phyloP scores from a whole-genome alignment of 64 coral and sea anemone species.

The Trachythela sp. region DNA sequence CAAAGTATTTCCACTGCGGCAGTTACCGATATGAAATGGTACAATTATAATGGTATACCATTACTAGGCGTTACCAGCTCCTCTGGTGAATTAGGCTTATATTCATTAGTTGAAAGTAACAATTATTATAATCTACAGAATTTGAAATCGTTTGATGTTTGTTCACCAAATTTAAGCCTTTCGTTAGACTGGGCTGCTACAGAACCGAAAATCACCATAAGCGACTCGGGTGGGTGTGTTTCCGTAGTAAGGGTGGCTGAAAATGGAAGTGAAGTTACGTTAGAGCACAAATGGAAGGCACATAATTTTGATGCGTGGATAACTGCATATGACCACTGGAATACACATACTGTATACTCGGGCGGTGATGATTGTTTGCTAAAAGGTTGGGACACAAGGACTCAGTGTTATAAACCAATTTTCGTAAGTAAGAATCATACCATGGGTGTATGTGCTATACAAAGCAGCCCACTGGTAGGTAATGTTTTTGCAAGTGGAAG shows the following conservation, averaged over 20 bases:
- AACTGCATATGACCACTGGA: background rate
- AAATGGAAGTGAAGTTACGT: background rate
- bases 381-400: constrained; percentile 82
- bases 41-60: background rate
- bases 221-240: background rate
- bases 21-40: constrained; percentile 12
- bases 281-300: background rate
- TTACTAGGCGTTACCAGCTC: background rate
- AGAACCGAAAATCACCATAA: background rate
- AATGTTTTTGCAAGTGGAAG: constrained; percentile 94
- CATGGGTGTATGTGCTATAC: constrained; percentile 92
- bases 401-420: constrained; percentile 61
- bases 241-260: background rate
- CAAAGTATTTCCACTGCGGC: background rate
- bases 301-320: constrained; percentile 17
- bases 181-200: background rate
- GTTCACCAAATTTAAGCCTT: background rate
- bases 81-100: background rate
- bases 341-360: background rate
- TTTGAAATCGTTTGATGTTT: background rate
- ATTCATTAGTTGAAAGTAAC: background rate
- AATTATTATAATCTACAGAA: background rate
- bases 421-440: constrained; percentile 77
- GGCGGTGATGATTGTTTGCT: constrained; percentile 93
- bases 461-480: constrained; percentile 62